Conservation (phyloP, 2,797 vertebrate genomes). For the Coilia nasus region DNA sequence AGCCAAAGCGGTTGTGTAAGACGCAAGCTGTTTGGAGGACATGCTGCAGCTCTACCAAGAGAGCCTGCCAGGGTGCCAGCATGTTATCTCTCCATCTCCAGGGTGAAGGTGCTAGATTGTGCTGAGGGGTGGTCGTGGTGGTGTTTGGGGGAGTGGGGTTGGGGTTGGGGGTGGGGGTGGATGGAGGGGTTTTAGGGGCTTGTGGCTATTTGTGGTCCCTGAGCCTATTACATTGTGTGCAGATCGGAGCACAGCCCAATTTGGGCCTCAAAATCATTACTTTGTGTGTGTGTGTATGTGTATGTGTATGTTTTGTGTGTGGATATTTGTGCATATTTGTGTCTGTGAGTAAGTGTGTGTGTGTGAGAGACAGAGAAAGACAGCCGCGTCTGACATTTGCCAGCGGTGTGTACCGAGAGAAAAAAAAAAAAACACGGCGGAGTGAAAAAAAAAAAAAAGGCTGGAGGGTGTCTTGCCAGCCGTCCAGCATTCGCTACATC, state of each 20-base stretch:
- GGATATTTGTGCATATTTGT: slow-evolving; percentile 57
- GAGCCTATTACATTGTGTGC: slow-evolving; percentile 72
- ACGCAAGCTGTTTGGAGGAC: not conserved
- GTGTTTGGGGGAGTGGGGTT: not conserved
- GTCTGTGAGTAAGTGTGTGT: slow-evolving; percentile 27
- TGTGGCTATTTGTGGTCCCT: slow-evolving; percentile 68
- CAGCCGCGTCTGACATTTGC: slow-evolving; percentile 65
- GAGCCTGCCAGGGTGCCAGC: not conserved
- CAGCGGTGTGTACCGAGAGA: slow-evolving; percentile 73
- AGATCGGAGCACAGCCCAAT: slow-evolving; percentile 78
- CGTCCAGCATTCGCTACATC: slow-evolving; percentile 76
- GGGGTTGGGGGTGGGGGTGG: slow-evolving; percentile 47
- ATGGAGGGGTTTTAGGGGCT: slow-evolving; percentile 28
- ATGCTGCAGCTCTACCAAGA: not conserved
- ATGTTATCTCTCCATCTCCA: not conserved
- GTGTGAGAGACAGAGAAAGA: slow-evolving; percentile 28
- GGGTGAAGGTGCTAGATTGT: not conserved
- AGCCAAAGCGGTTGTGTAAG: not conserved
- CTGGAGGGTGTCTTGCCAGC: slow-evolving; percentile 76
- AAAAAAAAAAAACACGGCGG: not conserved
- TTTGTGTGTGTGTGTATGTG: slow-evolving; percentile 40
- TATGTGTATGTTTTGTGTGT: no score
- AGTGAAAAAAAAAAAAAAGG: not conserved
- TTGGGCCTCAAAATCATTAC: slow-evolving; percentile 80
- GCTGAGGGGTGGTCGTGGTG: not conserved